phyloP scores from a whole-genome alignment of 2,797 vertebrate genomes.

The Onychomys torridus region DNA sequence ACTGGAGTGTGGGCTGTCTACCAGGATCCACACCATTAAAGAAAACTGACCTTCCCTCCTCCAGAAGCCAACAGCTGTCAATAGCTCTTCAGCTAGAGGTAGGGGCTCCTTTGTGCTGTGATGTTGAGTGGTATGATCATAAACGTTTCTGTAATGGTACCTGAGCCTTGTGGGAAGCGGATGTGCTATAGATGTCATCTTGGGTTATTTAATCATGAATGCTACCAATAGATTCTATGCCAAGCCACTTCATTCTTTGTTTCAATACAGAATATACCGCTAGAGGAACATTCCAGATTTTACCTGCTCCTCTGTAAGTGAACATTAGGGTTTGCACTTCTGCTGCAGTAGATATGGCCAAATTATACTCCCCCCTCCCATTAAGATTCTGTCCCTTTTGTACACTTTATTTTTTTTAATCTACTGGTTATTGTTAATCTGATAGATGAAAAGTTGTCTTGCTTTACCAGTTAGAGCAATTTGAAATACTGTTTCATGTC shows the following conservation, averaged over 20 bases:
- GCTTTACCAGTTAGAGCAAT: not conserved
- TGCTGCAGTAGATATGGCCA: not conserved
- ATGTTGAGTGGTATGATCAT: not conserved
- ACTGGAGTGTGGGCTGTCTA: not conserved
- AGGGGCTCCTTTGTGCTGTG: not conserved
- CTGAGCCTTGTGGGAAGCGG: not conserved
- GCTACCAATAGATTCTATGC: not conserved
- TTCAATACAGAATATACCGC: not conserved
- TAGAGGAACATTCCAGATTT: not conserved
- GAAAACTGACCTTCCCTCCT: not conserved
- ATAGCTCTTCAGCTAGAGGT: not conserved
- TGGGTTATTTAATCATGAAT: constrained; percentile 48
- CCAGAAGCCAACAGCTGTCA: not conserved
- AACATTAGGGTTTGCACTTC: not conserved
- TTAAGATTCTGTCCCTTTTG: not conserved
- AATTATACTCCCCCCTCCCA: not conserved
- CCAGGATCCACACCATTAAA: not conserved
- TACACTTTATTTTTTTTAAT: not conserved
- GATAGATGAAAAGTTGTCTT: constrained; percentile 30
- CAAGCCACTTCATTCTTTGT: not conserved
- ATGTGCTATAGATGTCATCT: not conserved
- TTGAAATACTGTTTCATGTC: not conserved
- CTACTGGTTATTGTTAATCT: not conserved
- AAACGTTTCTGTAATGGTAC: not conserved
- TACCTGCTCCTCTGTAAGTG: not conserved